Evolutionary conservation across 2,888 invertebrate species (phyloP).

Genomic region (Drosophila nr. perissopoda): DNA sequence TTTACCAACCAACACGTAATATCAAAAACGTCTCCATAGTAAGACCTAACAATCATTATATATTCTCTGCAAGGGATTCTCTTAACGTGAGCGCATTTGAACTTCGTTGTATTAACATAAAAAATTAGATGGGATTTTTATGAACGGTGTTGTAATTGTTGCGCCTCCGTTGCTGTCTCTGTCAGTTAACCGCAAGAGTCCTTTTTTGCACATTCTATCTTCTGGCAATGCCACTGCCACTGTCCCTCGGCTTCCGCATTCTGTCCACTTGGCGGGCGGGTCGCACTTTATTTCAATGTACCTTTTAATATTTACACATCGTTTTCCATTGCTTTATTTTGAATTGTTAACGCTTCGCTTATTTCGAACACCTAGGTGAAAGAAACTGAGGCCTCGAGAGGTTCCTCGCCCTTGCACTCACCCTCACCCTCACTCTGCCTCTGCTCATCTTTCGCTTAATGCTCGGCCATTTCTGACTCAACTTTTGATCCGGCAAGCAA

Average conservation of each 20-base stretch:
- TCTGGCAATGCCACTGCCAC: not conserved
- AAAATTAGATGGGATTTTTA: conserved; percentile 1
- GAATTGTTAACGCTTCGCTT: conserved; percentile 65
- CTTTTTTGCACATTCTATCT: not conserved
- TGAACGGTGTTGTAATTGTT: conserved; percentile 45
- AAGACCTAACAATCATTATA: not conserved
- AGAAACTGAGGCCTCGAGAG: not conserved
- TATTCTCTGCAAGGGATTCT: not conserved
- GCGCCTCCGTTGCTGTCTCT: conserved; percentile 19
- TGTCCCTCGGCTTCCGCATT: not conserved
- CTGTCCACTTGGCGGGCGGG: conserved; percentile 2
- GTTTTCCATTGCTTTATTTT: conserved; percentile 52
- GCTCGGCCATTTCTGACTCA: conserved; percentile 25
- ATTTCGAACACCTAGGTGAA: conserved; percentile 36
- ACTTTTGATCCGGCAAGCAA: conserved; percentile 48
- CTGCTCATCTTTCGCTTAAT: not conserved
- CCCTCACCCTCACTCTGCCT: not conserved
- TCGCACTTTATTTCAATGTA: conserved; percentile 37
- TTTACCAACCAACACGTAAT: not conserved
- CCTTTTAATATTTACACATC: conserved; percentile 62
- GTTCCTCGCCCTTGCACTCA: not conserved
- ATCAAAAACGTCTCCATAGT: not conserved
- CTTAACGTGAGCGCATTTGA: conserved; percentile 7
- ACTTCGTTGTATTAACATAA: not conserved
- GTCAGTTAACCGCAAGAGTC: conserved; percentile 9